Evolutionary conservation across 35 echinoderm and acorn worm genomes (phyloP).

Genomic region (Lytechinus pictus): DNA sequence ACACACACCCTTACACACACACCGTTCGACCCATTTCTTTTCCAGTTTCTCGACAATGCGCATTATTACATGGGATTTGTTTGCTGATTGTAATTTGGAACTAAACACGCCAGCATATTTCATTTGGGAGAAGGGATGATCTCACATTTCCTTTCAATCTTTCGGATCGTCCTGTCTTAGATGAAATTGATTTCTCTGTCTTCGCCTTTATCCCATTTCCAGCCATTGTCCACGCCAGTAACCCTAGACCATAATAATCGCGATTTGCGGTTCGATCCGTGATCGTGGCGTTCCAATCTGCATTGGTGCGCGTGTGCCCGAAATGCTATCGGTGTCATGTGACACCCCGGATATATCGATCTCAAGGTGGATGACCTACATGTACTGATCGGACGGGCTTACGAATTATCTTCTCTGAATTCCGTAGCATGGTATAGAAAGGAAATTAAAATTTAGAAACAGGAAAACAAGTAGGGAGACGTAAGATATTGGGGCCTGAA

Average conservation of each 20-base stretch:
- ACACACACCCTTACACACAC: neutral
- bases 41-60: neutral
- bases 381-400: neutral
- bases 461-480: no score
- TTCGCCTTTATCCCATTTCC: neutral
- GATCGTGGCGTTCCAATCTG: neutral
- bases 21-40: neutral
- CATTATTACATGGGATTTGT: neutral
- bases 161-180: neutral
- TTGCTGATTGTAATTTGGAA: slow-evolving; percentile 35
- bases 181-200: slow-evolving; percentile 4
- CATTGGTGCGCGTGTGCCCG: neutral
- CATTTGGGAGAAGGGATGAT: neutral
- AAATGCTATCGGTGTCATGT: slow-evolving; percentile 11
- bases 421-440: neutral
- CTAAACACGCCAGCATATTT: slow-evolving; percentile 24
- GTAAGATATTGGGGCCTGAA: no score
- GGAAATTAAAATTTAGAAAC: no score
- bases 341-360: neutral
- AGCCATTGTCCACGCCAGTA: neutral
- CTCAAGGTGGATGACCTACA: neutral
- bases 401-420: neutral
- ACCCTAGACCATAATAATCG: neutral
- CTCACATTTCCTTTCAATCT: slow-evolving; percentile 23
- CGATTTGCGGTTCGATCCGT: neutral